phyloP scores from a whole-genome alignment of 1,140 invertebrate genomes.

The Diorhabda sublineata region DNA sequence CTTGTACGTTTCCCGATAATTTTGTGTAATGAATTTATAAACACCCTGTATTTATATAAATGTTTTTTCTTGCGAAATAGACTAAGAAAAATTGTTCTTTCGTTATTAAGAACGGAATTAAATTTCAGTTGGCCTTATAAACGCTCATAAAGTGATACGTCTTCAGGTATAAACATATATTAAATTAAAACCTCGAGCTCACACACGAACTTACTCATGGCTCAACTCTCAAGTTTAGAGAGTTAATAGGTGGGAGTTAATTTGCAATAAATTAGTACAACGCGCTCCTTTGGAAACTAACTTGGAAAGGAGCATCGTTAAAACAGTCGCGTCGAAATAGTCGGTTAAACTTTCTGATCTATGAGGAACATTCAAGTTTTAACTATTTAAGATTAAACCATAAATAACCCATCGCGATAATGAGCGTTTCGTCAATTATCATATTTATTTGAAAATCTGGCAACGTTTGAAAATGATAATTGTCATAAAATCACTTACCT shows the following conservation, averaged over 20 bases:
- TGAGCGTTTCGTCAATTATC: not conserved
- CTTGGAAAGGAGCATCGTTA: slow-evolving; percentile 5
- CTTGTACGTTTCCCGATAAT: not conserved
- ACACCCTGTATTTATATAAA: not conserved
- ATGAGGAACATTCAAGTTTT: not conserved
- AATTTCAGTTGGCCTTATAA: too few relatives aligned
- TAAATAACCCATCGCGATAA: slow-evolving; percentile 3
- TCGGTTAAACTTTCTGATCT: not conserved
- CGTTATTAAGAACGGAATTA: too few relatives aligned
- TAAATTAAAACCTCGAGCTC: slow-evolving; percentile 9
- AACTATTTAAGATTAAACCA: not conserved
- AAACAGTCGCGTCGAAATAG: not conserved
- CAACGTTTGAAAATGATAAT: too few relatives aligned
- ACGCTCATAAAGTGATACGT: not conserved
- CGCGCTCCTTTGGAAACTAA: slow-evolving; percentile 6
- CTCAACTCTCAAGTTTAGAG: slow-evolving; percentile 1
- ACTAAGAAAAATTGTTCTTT: not conserved
- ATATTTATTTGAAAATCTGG: too few relatives aligned
- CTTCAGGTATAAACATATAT: not conserved
- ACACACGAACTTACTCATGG: slow-evolving; percentile 4
- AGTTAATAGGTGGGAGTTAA: slow-evolving; percentile 10
- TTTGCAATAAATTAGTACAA: slow-evolving; percentile 13
- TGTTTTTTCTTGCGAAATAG: not conserved
- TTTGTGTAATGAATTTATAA: not conserved
- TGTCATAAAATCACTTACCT: slow-evolving; percentile 26